phyloP scores from a whole-genome alignment of 2,888 invertebrate genomes.

The Apocheima hispidaria region DNA sequence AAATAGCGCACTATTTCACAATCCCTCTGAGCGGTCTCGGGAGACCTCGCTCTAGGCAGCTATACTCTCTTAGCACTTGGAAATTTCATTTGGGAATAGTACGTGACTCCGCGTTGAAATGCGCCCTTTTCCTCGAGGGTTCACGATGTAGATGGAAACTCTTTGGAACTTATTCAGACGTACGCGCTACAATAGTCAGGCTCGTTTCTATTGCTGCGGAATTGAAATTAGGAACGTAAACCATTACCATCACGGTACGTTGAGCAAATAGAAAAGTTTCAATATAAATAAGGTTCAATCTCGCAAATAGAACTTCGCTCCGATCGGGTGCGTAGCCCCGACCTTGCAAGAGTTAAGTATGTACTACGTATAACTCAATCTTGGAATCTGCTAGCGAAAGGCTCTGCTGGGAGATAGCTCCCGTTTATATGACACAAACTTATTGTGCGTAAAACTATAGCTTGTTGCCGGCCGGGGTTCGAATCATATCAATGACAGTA shows the following conservation, averaged over 20 bases:
- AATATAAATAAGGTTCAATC: constrained; percentile 65
- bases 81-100: constrained; percentile 80
- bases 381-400: constrained; percentile 46
- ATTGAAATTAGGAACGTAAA: constrained; percentile 72
- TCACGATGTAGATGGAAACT: constrained; percentile 66
- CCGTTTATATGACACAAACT: constrained; percentile 49
- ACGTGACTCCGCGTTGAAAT: constrained; percentile 78
- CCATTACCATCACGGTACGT: constrained; percentile 60
- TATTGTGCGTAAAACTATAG: constrained; percentile 67
- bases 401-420: constrained; percentile 43
- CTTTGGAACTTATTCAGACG: constrained; percentile 70
- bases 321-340: constrained; percentile 48
- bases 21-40: constrained; percentile 54
- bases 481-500: constrained; percentile 46
- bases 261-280: constrained; percentile 70
- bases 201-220: constrained; percentile 71
- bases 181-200: constrained; percentile 64
- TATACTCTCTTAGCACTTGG: constrained; percentile 68
- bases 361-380: constrained; percentile 51
- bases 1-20: constrained; percentile 62
- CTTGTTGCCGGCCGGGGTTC: constrained; percentile 53
- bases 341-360: constrained; percentile 60
- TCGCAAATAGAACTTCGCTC: constrained; percentile 53
- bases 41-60: constrained; percentile 55
- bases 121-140: constrained; percentile 66